phyloP scores from a whole-genome alignment of 2,888 invertebrate species.

The Prosapia bicincta region DNA sequence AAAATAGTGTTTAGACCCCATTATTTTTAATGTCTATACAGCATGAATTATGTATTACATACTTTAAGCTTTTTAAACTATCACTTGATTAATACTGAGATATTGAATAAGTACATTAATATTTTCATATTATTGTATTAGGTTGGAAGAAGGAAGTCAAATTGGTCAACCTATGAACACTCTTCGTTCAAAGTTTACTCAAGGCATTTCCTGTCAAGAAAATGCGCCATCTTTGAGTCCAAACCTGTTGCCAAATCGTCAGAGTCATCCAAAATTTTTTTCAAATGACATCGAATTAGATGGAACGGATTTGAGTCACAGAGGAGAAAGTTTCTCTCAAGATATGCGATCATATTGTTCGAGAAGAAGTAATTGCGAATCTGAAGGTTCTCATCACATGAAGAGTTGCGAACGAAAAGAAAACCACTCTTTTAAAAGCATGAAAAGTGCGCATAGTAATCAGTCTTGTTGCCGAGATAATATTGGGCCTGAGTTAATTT shows the following conservation, averaged over 20 bases:
- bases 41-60: no score
- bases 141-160: conserved; percentile 7
- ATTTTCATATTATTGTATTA: no score
- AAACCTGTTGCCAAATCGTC: conserved; percentile 1
- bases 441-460: neutral
- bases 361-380: neutral
- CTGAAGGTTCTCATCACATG: neutral
- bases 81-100: no score
- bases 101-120: no score
- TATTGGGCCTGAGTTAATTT: neutral
- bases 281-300: neutral
- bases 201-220: conserved; percentile 6
- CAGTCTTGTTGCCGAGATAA: neutral
- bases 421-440: neutral
- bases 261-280: conserved; percentile 8
- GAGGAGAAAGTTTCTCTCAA: neutral
- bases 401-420: neutral
- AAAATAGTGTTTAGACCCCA: no score
- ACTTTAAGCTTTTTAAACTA: no score
- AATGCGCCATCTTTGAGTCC: conserved; percentile 8
- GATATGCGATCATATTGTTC: neutral
- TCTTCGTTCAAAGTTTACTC: conserved; percentile 8
- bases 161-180: neutral
- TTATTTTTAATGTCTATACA: no score
- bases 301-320: neutral